phyloP scores from a whole-genome alignment of 92 coral and sea anemone species.

The Desmophyllum pertusum region DNA sequence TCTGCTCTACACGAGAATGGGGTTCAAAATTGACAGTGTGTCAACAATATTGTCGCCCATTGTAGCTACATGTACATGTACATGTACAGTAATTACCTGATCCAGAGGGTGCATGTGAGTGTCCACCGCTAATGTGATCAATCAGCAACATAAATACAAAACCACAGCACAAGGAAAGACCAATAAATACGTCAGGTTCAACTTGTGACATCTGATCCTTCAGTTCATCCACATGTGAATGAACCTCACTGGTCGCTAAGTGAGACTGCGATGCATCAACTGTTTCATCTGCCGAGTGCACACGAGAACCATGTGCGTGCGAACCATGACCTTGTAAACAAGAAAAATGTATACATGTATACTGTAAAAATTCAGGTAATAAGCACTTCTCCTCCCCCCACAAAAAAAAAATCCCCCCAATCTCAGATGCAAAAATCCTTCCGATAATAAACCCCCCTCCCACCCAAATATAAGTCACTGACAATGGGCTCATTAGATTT shows the following conservation, averaged over 20 bases:
- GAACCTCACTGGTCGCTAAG: conserved; percentile 1
- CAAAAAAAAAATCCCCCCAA: no score
- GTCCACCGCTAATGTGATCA: conserved; percentile 95
- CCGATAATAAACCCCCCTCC: no score
- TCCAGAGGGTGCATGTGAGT: conserved; percentile 83
- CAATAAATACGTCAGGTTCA: conserved; percentile 94
- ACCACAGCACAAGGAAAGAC: conserved; percentile 91
- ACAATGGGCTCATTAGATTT: no score
- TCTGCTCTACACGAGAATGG: no score
- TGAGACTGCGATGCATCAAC: conserved; percentile 2
- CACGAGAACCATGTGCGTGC: conserved; percentile 24
- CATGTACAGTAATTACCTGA: conserved; percentile 51
- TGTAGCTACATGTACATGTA: no score
- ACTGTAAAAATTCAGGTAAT: no score
- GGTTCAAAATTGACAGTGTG: no score
- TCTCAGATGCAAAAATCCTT: no score
- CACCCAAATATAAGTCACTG: no score
- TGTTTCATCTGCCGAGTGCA: background rate
- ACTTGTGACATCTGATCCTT: conserved; percentile 76
- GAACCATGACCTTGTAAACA: conserved; percentile 8
- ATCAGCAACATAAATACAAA: conserved; percentile 93
- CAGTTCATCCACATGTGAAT: conserved; percentile 47
- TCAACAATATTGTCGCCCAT: no score
- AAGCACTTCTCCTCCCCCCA: no score
- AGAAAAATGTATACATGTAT: no score